Base-by-base conservation (phyloP, 37 sponge, comb jelly and placozoan genomes). In the Spongilla lacustris region DNA sequence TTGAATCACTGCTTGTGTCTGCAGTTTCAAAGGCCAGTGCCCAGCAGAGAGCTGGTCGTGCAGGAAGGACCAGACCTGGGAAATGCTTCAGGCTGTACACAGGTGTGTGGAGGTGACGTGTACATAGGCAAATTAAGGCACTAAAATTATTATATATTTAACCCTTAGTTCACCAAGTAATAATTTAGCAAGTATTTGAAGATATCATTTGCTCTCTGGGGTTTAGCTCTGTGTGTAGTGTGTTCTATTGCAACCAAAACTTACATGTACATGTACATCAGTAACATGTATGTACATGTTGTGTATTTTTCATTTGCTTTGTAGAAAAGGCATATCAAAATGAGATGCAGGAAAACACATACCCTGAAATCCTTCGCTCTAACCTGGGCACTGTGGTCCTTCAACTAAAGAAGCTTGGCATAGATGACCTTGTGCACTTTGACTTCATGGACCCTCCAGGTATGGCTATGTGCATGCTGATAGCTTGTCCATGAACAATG, bases 371-470 rank as follows among this genome's bases (percentile, higher is more conserved):
- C 76, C 83, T 98, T 38, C 91, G 99, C 32, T 96, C 97, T 41
- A 98, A 98, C 71, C 89, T 98, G 27, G 96, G 97, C 50, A 91
- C 97, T 68, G 99, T 98, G 0, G 99, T 98, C 50, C 82, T 98
- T 73, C 99, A 98, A 69, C 92, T 98, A 19, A 98, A 98, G 88
- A 98, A 98, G 50, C 90, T 98, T 38, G 99, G 99, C 26, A 98
- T 98, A 67, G 99, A 98, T 83, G 99, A 98, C 88, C 83, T 98
- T 48, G 99, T 98, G 10, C 99, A 98, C 83, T 98, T 98, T 85
- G 99, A 98, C 85, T 98, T 98, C 92, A 98, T 98, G 99, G 99
- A 98, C 73, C 99, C 99, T 77, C 99, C 99, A 72, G 98, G 98
- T 98, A 68, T 32, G 81, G 3, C 41, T 41, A n/a, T n/a, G n/a